Evolutionary conservation across 2,113 vertebrate genomes (phyloP), one percentile per base, ranked within the genome.

Genomic region (Phrynosoma platyrhinos): DNA sequence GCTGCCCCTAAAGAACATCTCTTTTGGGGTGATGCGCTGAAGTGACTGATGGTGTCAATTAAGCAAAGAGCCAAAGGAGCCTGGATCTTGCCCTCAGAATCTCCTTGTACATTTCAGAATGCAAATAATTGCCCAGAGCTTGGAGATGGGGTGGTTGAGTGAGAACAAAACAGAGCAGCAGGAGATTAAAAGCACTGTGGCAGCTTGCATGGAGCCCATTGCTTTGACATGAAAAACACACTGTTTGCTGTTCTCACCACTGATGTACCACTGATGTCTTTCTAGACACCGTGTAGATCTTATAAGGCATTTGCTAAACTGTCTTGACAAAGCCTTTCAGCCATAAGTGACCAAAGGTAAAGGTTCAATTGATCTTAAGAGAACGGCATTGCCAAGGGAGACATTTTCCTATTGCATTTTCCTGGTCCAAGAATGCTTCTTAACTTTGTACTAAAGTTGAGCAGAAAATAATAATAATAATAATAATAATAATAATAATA

Each of bases 11-110:
- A 79, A 71, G 72, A 78, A 86, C 16, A 52, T 78, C 74, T 83
- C 66, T 53, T 90, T 72, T 69, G 80, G 72, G 84, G 74, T 55
- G 64, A 69, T 77, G 71, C 69, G 68, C 20, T 14, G 72, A 58
- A 58, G 62, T 86, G 79, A 83, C 84, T 83, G 89, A 86, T 87
- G 84, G 74, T 82, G 72, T 72, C 64, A 86, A 64, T 83, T 87
- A 86, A 83, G 23, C 53, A 62, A 58, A 4, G 52, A 78, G 53
- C 25, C 80, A 72, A 1, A 47, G 64, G 64, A 87, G 74, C 74
- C 40, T 21, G 58, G 75, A 25, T 55, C 89, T 72, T 86, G 53
- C 13, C 47, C 80, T 82, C 84, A 47, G 72, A 77, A 82, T 78
- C 80, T 79, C 52, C 75, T 86, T 83, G 84, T 52, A 36, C 71